A percentile compares a stretch with the other conserved stretches of the same genome.
These are phyloP conservation scores for Poecilia latipinna DNA, from an alignment of 2,113 vertebrate genomes.

Conservation along the genomic window DNA sequence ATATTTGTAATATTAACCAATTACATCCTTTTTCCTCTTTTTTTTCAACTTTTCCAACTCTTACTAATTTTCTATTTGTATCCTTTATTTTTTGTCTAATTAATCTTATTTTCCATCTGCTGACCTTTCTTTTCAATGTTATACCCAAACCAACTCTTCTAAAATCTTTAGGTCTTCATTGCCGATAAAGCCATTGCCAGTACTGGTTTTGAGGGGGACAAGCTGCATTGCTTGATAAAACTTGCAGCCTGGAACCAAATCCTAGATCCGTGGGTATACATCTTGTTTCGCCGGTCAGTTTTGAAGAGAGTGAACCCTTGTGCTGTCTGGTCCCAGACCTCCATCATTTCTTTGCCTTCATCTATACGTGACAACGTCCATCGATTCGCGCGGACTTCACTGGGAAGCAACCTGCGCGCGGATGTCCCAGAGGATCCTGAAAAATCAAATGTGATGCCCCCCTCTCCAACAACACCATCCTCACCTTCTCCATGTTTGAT, in stretches of 20 bases:
- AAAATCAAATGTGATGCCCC: background rate
- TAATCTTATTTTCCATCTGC: background rate
- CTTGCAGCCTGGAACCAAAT: conserved; percentile 98
- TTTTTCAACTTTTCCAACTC: conserved; percentile 1
- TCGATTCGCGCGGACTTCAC: conserved; percentile 71
- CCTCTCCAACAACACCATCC: too few species aligned
- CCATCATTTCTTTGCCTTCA: conserved; percentile 78
- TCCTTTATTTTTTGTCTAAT: background rate
- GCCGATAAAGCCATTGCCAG: conserved; percentile 79
- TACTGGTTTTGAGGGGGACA: background rate
- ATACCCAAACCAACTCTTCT: background rate
- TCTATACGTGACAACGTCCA: conserved; percentile 74
- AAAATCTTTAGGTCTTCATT: conserved; percentile 85
- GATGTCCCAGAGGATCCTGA: too few species aligned
- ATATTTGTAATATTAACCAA: conserved; percentile 22
- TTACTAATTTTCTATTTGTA: background rate
- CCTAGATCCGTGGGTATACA: conserved; percentile 97
- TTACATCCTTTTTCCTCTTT: background rate
- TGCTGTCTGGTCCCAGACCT: conserved; percentile 75
- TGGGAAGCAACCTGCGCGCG: conserved; percentile 9
- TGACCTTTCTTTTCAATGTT: background rate
- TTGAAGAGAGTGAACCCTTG: conserved; percentile 84
- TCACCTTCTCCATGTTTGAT: too few species aligned
- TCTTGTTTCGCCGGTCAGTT: conserved; percentile 90
- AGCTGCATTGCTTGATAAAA: conserved; percentile 87